Percentiles rank a stretch among this genome's conserved stretches.
Evolutionary conservation across 2,797 vertebrate genomes (phyloP).

Genomic region (Epinephelus awoara): DNA sequence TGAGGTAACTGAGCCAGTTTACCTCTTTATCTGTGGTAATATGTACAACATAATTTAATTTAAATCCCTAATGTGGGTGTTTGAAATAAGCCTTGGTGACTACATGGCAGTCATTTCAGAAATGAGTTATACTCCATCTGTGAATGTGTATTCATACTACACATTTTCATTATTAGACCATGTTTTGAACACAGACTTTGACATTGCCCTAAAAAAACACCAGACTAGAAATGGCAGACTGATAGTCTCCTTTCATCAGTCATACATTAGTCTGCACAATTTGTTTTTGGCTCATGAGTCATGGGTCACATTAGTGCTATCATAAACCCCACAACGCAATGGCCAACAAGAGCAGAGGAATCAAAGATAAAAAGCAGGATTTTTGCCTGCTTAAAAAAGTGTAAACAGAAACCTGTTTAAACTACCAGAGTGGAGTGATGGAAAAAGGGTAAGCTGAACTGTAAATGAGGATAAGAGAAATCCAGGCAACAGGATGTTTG

Average conservation of each 20-base stretch:
- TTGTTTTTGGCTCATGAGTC: slow-evolving; percentile 17
- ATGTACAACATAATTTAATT: not conserved
- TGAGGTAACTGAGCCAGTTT: not conserved
- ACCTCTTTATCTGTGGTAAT: not conserved
- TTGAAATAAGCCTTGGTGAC: not conserved
- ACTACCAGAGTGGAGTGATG: not conserved
- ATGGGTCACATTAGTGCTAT: slow-evolving; percentile 11
- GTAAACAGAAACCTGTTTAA: slow-evolving; percentile 7
- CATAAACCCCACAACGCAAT: slow-evolving; percentile 2
- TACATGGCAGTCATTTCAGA: slow-evolving; percentile 3
- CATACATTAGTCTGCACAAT: slow-evolving; percentile 2
- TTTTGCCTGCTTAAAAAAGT: slow-evolving; percentile 17
- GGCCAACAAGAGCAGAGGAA: slow-evolving; percentile 17
- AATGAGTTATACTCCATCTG: not conserved
- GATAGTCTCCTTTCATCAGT: slow-evolving; percentile 16
- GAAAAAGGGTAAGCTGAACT: not conserved
- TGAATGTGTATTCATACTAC: not conserved
- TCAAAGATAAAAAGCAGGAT: slow-evolving; percentile 17
- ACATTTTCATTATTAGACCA: not conserved
- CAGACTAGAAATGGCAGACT: slow-evolving; percentile 14
- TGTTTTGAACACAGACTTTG: slow-evolving; percentile 5
- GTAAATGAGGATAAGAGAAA: slow-evolving; percentile 6
- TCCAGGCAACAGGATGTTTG: slow-evolving; percentile 21
- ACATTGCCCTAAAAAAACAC: not conserved
- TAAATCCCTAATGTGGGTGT: not conserved